Evolutionary conservation across 2,113 vertebrate genomes (phyloP).

Genomic region (Pteropus alecto): DNA sequence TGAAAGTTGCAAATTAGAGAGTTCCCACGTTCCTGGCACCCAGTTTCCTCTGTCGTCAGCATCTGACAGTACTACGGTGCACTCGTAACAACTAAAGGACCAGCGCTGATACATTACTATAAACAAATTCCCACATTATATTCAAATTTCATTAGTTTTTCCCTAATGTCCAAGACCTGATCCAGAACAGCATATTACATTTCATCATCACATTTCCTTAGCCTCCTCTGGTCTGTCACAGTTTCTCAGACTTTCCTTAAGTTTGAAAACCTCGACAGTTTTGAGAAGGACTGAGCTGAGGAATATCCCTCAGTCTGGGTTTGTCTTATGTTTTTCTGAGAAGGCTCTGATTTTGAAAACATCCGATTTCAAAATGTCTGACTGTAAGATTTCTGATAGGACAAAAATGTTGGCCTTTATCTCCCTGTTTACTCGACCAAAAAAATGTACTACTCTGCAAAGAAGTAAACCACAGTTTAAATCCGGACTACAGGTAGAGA

Average conservation of each 20-base stretch:
- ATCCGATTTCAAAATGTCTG: conserved; percentile 18
- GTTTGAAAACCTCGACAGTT: background rate
- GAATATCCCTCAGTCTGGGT: background rate
- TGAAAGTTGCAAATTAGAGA: background rate
- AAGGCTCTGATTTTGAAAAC: background rate
- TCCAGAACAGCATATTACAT: background rate
- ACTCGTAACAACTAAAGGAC: background rate
- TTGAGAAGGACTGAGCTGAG: background rate
- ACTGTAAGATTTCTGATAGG: background rate
- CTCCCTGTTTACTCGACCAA: background rate
- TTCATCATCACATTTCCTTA: background rate
- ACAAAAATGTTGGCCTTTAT: background rate
- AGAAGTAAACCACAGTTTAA: background rate
- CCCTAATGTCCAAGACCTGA: background rate
- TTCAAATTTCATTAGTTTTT: background rate
- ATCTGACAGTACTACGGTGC: background rate
- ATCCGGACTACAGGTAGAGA: background rate
- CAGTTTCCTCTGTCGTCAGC: background rate
- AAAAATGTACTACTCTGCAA: background rate
- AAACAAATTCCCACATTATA: background rate
- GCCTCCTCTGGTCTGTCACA: background rate
- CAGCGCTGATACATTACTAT: background rate
- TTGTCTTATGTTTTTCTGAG: background rate
- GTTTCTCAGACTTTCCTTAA: background rate
- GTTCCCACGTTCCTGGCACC: background rate